phyloP scores from a whole-genome alignment of 2,797 vertebrate species.

The Microctenopoma steveboyesi region DNA sequence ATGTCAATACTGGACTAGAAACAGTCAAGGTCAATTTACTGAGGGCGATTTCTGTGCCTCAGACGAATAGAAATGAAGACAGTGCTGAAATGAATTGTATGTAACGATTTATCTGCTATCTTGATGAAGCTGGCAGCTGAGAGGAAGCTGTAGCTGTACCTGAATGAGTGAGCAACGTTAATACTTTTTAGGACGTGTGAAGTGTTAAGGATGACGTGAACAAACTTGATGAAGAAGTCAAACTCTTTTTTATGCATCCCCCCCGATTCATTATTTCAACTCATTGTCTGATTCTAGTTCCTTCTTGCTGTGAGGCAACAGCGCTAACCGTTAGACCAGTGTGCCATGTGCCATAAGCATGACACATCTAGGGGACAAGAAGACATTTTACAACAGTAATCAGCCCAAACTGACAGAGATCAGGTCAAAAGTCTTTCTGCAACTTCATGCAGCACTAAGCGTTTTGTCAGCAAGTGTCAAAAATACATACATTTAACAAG shows the following conservation, averaged over 20 bases:
- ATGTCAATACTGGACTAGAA: conserved; percentile 24
- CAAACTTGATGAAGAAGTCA: too few species aligned
- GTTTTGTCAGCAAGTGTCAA: conserved; percentile 74
- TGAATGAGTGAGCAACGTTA: not conserved
- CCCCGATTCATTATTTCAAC: too few species aligned
- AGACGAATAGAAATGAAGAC: conserved; percentile 5
- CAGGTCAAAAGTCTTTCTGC: conserved; percentile 69
- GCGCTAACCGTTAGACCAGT: too few species aligned
- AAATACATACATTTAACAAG: conserved; percentile 70
- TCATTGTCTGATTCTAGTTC: too few species aligned
- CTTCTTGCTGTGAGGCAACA: too few species aligned
- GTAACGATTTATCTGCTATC: conserved; percentile 36
- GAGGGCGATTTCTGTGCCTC: conserved; percentile 2
- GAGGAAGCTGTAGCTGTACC: not conserved
- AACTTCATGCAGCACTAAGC: conserved; percentile 37
- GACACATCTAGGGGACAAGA: conserved; percentile 30
- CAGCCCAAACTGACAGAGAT: conserved; percentile 58
- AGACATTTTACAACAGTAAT: conserved; percentile 40
- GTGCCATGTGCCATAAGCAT: not conserved
- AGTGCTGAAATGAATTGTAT: conserved; percentile 31
- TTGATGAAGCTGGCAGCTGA: conserved; percentile 35
- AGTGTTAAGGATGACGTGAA: not conserved
- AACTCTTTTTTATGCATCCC: too few species aligned
- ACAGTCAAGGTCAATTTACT: conserved; percentile 12
- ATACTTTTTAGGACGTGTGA: not conserved